These are phyloP conservation scores for Nanorana parkeri DNA, from an alignment of 2,113 vertebrate genomes.

Conservation along the genomic window DNA sequence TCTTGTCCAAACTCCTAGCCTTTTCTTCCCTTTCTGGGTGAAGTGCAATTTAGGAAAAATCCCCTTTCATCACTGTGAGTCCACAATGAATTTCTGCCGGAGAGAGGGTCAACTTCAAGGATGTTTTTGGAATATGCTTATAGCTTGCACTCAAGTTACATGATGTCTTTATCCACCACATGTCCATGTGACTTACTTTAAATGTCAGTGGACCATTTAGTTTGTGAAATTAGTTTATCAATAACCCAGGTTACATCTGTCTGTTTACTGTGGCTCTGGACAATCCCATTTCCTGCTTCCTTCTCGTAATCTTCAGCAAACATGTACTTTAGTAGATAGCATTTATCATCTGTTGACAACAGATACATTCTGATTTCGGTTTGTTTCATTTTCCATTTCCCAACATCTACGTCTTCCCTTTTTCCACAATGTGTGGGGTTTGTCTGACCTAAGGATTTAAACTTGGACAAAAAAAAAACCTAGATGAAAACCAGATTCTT, in stretches of 20 bases:
- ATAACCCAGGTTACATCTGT: constrained; percentile 66
- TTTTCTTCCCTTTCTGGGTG: constrained; percentile 78
- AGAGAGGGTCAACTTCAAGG: constrained; percentile 65
- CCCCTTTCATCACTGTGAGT: constrained; percentile 83
- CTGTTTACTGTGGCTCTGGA: constrained; percentile 72
- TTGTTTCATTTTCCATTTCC: constrained; percentile 71
- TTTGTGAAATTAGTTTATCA: constrained; percentile 71
- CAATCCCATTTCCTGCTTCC: constrained; percentile 63
- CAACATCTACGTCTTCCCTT: constrained; percentile 71
- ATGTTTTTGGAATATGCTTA: constrained; percentile 38
- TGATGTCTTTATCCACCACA: constrained; percentile 74
- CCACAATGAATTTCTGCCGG: constrained; percentile 70
- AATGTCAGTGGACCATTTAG: constrained; percentile 75
- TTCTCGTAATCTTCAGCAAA: constrained; percentile 63
- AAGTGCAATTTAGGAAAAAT: constrained; percentile 90
- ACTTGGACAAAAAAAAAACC: constrained; percentile 61
- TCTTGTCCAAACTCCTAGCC: background rate
- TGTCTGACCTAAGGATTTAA: constrained; percentile 64
- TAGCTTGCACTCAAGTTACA: constrained; percentile 69
- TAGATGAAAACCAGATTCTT: constrained; percentile 61
- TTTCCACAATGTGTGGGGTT: constrained; percentile 69
- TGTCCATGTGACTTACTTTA: constrained; percentile 78
- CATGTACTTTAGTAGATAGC: constrained; percentile 57
- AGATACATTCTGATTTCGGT: constrained; percentile 68
- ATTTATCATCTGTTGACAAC: constrained; percentile 31